These are phyloP conservation scores for Drosophila funebris DNA, from an alignment of 1,140 invertebrate species.

Conservation along the genomic window DNA sequence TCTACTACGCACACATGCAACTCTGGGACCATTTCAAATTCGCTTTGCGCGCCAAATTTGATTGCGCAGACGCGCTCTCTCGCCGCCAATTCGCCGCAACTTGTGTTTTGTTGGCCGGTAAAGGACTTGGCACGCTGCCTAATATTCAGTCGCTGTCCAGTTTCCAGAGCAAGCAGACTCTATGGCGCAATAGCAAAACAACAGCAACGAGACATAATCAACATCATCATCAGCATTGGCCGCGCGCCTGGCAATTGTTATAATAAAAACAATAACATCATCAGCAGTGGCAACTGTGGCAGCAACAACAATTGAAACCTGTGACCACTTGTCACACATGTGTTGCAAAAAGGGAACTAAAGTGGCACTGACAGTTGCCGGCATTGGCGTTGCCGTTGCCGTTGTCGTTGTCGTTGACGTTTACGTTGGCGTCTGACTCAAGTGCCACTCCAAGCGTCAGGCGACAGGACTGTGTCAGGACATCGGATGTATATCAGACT, in stretches of 20 bases:
- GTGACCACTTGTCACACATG: constrained; percentile 70
- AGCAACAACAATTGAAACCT: constrained; percentile 58
- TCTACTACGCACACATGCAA: constrained; percentile 48
- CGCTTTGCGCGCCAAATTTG: constrained; percentile 39
- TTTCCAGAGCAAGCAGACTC: constrained; percentile 35
- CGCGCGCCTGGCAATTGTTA: constrained; percentile 14
- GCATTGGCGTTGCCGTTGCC: constrained; percentile 13
- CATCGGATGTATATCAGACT: constrained; percentile 20
- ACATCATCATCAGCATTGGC: constrained; percentile 4
- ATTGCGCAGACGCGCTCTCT: constrained; percentile 62
- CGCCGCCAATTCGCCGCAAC: constrained; percentile 48
- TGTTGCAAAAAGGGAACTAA: constrained; percentile 35
- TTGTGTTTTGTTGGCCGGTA: constrained; percentile 46
- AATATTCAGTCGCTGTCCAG: constrained; percentile 67
- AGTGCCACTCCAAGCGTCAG: constrained; percentile 41
- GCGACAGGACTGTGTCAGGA: constrained; percentile 30
- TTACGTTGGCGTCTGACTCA: constrained; percentile 33
- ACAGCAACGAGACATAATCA: constrained; percentile 12
- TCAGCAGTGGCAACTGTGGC: constrained; percentile 32
- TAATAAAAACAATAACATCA: constrained; percentile 27
- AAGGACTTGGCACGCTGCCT: constrained; percentile 51
- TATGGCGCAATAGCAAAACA: constrained; percentile 7
- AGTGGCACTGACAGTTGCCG: constrained; percentile 70
- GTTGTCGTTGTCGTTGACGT: constrained; percentile 10
- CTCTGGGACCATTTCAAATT: constrained; percentile 44